Evolutionary conservation across 2,888 invertebrate species (phyloP).

Genomic region (Augiades crinisus): DNA sequence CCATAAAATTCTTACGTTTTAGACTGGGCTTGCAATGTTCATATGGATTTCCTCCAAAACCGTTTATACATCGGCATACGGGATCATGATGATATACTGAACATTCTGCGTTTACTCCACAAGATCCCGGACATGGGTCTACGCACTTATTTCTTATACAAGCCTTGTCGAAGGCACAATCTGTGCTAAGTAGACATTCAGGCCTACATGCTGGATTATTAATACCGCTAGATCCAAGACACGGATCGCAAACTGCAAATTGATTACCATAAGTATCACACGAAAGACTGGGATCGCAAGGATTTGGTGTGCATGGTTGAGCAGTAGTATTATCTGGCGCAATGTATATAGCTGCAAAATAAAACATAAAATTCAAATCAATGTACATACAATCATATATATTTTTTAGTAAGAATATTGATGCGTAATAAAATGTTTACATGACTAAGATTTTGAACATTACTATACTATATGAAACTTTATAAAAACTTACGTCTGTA

Average conservation of each 20-base stretch:
- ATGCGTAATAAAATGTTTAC: no score
- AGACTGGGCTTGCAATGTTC: constrained; percentile 85
- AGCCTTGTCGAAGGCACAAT: constrained; percentile 89
- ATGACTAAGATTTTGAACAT: no score
- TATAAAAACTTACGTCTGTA: constrained; percentile 64
- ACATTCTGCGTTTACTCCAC: constrained; percentile 88
- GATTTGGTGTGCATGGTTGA: constrained; percentile 89
- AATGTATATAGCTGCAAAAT: constrained; percentile 71
- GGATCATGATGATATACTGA: constrained; percentile 87
- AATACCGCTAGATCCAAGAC: constrained; percentile 83
- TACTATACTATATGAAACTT: not conserved
- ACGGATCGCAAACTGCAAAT: constrained; percentile 90
- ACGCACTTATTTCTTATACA: constrained; percentile 88
- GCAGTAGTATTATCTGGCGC: constrained; percentile 82
- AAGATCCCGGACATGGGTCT: constrained; percentile 90
- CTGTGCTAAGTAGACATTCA: constrained; percentile 90
- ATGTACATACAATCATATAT: not conserved
- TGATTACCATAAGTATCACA: constrained; percentile 88
- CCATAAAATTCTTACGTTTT: constrained; percentile 80
- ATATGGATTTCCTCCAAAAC: constrained; percentile 88
- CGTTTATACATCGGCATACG: constrained; percentile 85
- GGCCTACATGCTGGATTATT: constrained; percentile 89
- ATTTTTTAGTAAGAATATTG: not conserved
- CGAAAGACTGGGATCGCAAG: constrained; percentile 85
- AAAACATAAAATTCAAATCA: constrained; percentile 17